phyloP scores from a whole-genome alignment of 2,113 vertebrate genomes.

The Pangasianodon hypophthalmus region DNA sequence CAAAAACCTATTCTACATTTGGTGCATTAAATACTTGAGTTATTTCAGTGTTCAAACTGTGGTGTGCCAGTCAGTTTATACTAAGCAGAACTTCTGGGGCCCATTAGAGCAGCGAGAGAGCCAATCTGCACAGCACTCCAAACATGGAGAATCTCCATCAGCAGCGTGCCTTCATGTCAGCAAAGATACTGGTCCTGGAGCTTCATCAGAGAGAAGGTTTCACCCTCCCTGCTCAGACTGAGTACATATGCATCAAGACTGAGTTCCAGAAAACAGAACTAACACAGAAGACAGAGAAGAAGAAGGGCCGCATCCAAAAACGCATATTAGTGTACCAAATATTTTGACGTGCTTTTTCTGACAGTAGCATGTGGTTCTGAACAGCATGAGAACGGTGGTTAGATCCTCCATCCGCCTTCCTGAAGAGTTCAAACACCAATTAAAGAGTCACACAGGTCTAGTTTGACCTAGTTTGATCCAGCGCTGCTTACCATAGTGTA shows the following conservation, averaged over 20 bases:
- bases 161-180: conserved; percentile 29
- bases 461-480: neutral
- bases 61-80: conserved; percentile 53
- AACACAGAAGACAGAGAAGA: neutral
- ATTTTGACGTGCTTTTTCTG: neutral
- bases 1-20: neutral
- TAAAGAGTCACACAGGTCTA: neutral
- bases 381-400: neutral
- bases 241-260: neutral
- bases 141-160: conserved; percentile 24
- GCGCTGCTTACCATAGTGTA: neutral
- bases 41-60: neutral
- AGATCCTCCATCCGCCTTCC: neutral
- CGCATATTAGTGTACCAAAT: neutral
- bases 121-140: conserved; percentile 26
- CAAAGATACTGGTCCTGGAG: conserved; percentile 44
- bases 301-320: conserved; percentile 1
- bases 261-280: neutral
- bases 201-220: conserved; percentile 33
- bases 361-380: neutral
- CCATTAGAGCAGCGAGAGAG: conserved; percentile 24
- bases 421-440: neutral
- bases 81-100: conserved; percentile 57
- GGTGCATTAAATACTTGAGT: neutral
- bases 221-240: neutral